phyloP scores from a whole-genome alignment of 2,888 invertebrate genomes.

The Mesorhabditis spiculigera region DNA sequence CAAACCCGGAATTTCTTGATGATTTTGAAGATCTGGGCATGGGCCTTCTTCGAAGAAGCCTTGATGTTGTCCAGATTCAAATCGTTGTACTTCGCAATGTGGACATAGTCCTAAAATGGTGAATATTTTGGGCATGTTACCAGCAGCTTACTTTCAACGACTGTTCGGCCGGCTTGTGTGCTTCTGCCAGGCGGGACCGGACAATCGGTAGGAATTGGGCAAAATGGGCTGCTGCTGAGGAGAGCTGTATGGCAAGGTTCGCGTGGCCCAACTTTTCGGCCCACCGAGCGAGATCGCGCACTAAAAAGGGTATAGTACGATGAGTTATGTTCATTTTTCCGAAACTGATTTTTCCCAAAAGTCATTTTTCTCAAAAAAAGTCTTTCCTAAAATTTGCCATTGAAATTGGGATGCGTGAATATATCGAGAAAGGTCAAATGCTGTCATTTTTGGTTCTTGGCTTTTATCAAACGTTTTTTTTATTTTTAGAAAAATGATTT shows the following conservation, averaged over 20 bases:
- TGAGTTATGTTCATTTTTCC: not conserved
- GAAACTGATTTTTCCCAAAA: not conserved
- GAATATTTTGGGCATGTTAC: conserved; percentile 60
- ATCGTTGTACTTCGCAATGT: conserved; percentile 91
- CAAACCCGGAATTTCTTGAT: conserved; percentile 70
- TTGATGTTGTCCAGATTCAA: conserved; percentile 89
- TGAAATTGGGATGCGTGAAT: too few species aligned
- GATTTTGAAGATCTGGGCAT: conserved; percentile 61
- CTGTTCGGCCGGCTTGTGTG: conserved; percentile 37
- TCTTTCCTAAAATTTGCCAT: too few species aligned
- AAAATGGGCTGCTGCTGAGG: conserved; percentile 75
- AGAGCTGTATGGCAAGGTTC: conserved; percentile 29
- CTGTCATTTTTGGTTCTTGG: too few species aligned
- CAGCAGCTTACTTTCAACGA: not conserved
- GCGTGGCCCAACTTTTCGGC: conserved; percentile 18
- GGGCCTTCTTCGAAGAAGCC: conserved; percentile 68
- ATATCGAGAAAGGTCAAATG: too few species aligned
- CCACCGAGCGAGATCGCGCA: conserved; percentile 20
- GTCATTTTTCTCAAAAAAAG: too few species aligned
- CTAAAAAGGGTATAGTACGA: not conserved
- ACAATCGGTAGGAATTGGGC: conserved; percentile 69
- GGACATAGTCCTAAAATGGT: conserved; percentile 74
- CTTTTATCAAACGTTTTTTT: too few species aligned
- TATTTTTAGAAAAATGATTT: too few species aligned
- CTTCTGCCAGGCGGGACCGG: conserved; percentile 58